These are phyloP conservation scores for Eumeta japonica DNA, from an alignment of 1,140 invertebrate species.

Conservation along the genomic window DNA sequence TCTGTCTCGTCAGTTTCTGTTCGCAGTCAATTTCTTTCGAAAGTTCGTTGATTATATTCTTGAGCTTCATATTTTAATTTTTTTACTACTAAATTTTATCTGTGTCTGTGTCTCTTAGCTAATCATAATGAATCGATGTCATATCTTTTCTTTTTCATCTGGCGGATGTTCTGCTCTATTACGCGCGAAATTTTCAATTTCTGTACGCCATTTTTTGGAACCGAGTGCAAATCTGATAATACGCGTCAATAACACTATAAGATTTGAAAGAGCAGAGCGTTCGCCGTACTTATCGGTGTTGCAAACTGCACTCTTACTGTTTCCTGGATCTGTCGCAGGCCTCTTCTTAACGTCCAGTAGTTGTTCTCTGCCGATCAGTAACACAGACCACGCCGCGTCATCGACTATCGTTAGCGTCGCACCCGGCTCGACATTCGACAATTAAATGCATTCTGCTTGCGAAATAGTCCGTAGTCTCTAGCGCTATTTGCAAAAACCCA, in stretches of 20 bases:
- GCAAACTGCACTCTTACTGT: constrained; percentile 57
- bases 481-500: constrained; percentile 52
- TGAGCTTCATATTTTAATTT: constrained; percentile 32
- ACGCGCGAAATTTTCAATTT: too few species aligned
- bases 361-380: constrained; percentile 29
- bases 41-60: constrained; percentile 27
- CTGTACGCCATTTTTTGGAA: too few species aligned
- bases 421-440: constrained; percentile 51
- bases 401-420: constrained; percentile 46
- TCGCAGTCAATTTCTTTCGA: constrained; percentile 28
- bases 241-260: background rate
- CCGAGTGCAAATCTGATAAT: too few species aligned
- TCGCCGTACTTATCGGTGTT: constrained; percentile 45
- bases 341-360: constrained; percentile 49
- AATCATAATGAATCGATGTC: constrained; percentile 44
- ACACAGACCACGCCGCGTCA: constrained; percentile 42
- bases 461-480: constrained; percentile 53
- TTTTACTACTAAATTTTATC: constrained; percentile 24
- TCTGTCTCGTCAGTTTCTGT: constrained; percentile 38
- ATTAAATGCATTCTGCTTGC: constrained; percentile 56
- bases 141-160: constrained; percentile 40
- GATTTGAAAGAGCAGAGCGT: constrained; percentile 20
- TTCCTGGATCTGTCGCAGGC: constrained; percentile 52
- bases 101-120: constrained; percentile 46
- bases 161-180: constrained; percentile 26